A percentile compares a stretch with the other conserved stretches of the same genome.
These are phyloP conservation scores for Hyles euphorbiae DNA, from an alignment of 1,140 invertebrate species.

Conservation along the genomic window DNA sequence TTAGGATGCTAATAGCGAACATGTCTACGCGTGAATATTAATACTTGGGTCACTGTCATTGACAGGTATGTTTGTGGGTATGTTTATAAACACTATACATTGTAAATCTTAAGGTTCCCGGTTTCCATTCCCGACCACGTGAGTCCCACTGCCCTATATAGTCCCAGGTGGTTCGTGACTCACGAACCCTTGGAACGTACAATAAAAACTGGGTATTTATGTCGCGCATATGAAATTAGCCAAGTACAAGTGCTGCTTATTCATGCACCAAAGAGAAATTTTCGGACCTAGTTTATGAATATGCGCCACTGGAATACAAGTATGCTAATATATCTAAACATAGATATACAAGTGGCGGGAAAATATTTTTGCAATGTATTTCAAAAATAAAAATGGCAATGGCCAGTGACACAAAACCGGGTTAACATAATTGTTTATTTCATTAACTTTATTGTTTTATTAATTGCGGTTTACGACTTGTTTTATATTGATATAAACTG, in stretches of 20 bases:
- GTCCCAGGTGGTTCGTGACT: conserved; percentile 20
- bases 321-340: neutral
- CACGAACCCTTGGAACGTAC: conserved; percentile 26
- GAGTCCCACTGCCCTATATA: conserved; percentile 39
- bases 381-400: too few relatives aligned
- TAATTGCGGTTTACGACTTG: too few relatives aligned
- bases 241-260: conserved; percentile 15
- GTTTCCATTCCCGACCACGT: conserved; percentile 16
- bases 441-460: too few relatives aligned
- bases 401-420: too few relatives aligned
- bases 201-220: conserved; percentile 23
- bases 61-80: too few relatives aligned
- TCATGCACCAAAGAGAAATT: conserved; percentile 18
- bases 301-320: neutral
- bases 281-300: conserved; percentile 9
- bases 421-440: too few relatives aligned
- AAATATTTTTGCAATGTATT: conserved; percentile 4
- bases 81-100: too few relatives aligned
- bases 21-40: neutral
- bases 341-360: conserved; percentile 1
- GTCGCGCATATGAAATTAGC: conserved; percentile 45
- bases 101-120: neutral
- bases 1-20: neutral
- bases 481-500: too few relatives aligned
- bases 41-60: too few relatives aligned